phyloP scores from a whole-genome alignment of 2,797 vertebrate species.

The Sarcophilus harrisii region DNA sequence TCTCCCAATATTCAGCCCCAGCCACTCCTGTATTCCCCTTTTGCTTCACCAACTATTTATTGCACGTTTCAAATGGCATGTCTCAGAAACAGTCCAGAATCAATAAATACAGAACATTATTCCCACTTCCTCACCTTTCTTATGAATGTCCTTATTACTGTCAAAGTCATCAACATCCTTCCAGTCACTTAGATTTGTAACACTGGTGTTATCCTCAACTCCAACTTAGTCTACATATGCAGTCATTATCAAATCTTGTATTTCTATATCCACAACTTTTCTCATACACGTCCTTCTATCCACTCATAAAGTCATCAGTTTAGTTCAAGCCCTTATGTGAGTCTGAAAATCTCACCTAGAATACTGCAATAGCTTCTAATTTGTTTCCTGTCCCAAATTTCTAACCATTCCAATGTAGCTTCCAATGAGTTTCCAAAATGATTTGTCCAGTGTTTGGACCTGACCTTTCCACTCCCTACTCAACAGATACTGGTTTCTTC shows the following conservation, averaged over 20 bases:
- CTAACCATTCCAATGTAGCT: background rate
- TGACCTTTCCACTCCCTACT: background rate
- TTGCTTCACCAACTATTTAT: background rate
- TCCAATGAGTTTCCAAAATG: background rate
- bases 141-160: background rate
- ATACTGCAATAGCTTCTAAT: background rate
- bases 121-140: background rate
- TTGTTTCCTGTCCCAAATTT: background rate
- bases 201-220: background rate
- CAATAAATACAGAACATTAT: background rate
- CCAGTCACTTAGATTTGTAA: background rate
- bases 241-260: background rate
- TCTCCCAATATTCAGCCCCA: background rate
- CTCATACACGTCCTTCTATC: background rate
- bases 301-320: background rate
- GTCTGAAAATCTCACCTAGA: background rate
- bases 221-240: background rate
- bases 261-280: background rate
- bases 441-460: background rate
- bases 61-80: background rate
- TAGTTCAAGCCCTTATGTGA: background rate
- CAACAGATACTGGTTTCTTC: background rate
- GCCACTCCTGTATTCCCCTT: background rate
- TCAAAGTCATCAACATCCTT: background rate
- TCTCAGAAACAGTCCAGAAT: background rate